A percentile compares a stretch with the other conserved stretches of the same genome.
Conservation (phyloP, 2,888 invertebrate species). For the Athrips mouffetella region DNA sequence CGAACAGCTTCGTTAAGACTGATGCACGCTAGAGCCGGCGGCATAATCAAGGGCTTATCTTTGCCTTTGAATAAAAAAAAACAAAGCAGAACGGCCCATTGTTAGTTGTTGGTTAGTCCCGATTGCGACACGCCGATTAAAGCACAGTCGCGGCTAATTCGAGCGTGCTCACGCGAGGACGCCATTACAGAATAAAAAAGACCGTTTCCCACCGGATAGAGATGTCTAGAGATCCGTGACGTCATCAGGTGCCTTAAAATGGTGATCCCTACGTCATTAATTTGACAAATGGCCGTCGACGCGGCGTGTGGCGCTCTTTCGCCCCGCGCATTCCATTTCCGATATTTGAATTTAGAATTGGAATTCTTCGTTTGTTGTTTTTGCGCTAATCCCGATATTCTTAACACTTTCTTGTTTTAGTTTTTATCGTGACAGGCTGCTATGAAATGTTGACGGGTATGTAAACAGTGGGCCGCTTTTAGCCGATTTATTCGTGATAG, state of each 20-base stretch:
- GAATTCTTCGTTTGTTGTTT: slow-evolving; percentile 32
- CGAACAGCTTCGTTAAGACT: slow-evolving; percentile 30
- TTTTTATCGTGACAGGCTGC: slow-evolving; percentile 35
- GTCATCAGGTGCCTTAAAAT: slow-evolving; percentile 49
- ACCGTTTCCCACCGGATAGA: slow-evolving; percentile 41
- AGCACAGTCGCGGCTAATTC: slow-evolving; percentile 53
- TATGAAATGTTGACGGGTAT: slow-evolving; percentile 37
- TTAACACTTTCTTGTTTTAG: slow-evolving; percentile 24
- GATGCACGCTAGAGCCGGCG: slow-evolving; percentile 47
- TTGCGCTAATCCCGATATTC: slow-evolving; percentile 38
- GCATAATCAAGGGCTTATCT: slow-evolving; percentile 55
- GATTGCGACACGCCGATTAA: slow-evolving; percentile 59
- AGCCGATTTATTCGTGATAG: slow-evolving; percentile 12
- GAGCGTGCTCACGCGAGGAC: slow-evolving; percentile 53
- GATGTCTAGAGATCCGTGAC: slow-evolving; percentile 34
- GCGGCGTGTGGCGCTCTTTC: slow-evolving; percentile 37
- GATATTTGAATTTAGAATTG: slow-evolving; percentile 40
- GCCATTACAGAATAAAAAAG: slow-evolving; percentile 48
- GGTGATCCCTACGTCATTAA: slow-evolving; percentile 65
- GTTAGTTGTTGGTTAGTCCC: slow-evolving; percentile 37
- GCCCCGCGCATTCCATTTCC: slow-evolving; percentile 38
- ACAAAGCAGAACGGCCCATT: slow-evolving; percentile 48
- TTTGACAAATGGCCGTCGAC: slow-evolving; percentile 61
- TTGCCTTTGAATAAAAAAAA: slow-evolving; percentile 38
- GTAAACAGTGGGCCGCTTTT: slow-evolving; percentile 38